Evolutionary conservation across 1,140 invertebrate species (phyloP), one percentile per base, ranked within the genome.

Genomic region (Drepana arcuata): DNA sequence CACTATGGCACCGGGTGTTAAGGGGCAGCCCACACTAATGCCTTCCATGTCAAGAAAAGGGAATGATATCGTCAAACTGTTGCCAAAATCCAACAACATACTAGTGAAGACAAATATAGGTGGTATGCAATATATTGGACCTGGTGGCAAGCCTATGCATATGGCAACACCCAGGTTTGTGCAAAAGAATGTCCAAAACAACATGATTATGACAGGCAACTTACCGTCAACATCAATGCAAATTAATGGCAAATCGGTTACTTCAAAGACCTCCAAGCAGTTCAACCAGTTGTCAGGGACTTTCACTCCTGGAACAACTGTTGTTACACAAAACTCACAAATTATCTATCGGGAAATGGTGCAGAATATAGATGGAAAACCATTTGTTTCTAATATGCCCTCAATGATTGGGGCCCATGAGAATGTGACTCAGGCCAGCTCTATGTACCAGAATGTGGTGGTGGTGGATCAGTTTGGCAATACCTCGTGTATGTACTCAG

Each of bases 391-490:
- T 21, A 70, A 50, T 48, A 59, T 78, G 35, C 78, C 77, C 9
- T 34, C 70, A 14, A 46, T 72, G 2, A 46, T 73, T 6, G 16
- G 32, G 0, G 50, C 59, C 16, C 57, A 65, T 35, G 67, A 77
- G 7, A 71, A 68, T 53, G 50, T 73, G 11, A 56, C 61, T 33
- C 68, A 74, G 36, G 58, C 54, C 35, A 69, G 56, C 42, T 65
- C 77, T 7, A 51, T 81, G 55, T 83, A 80, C 46, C 80, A 80
- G 40, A 84, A 83, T 66, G 54, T 83, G 6, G 82, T 84, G 79
- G 72, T 83, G 10, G 64, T 83, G 10, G 77, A 84, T 39, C 77
- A 73, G 21, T 81, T 70, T 58, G 71, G 70, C 5, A 74, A 78
- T 37, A 60, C 65, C 10, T 73, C 75, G 6, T 79, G 77, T 41